Base-by-base conservation (phyloP, 2,113 vertebrate species). In the Tringa solitaria region DNA sequence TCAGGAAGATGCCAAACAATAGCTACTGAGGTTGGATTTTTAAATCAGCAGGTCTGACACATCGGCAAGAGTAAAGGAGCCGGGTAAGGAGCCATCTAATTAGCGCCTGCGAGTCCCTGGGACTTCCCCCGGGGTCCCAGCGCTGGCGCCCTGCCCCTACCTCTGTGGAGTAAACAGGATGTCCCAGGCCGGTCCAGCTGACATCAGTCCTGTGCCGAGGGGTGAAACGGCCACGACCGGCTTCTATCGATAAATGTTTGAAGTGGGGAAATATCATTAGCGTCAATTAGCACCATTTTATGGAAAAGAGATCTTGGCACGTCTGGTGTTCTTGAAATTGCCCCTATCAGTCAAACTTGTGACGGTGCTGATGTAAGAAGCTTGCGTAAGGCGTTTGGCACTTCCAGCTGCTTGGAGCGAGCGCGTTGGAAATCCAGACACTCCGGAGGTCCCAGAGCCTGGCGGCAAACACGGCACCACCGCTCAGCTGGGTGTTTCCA, bases 81-180 rank as follows among this genome's bases (percentile, higher is more conserved):
- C 0, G 14, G 46, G 89, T 37, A 26, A 72, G 89, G 84, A 95
- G 77, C 48, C 2, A 3, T n/a, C 56, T 95, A 30, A 95, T 93
- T 63, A 96, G 89, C 7, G 89, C 67, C 86, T 74, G 50, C 8
- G 24, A 51, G 87, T 96, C 92, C 82, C 68, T 88, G 67, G 90
- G 92, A 83, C 61, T 93, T 92, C 84, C 92, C 95, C 75, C 2
- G 8, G 88, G 91, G 93, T 97, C 92, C 92, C 80, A 76, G 86
- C 0, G 4, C 86, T 95, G 95, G 91, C 43, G 3, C 4, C 0
- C 28, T 11, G 84, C 94, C 96, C 2, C 1, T 12, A 2, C 37
- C 64, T 95, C 89, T 43, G 6, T 9, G 87, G 69, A 94, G 94
- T 96, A 96, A 97, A 97, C 96, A 97, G 96, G 96, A 97, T 96